phyloP scores from a whole-genome alignment of 2,797 vertebrate species.

The Clarias platycephalus region DNA sequence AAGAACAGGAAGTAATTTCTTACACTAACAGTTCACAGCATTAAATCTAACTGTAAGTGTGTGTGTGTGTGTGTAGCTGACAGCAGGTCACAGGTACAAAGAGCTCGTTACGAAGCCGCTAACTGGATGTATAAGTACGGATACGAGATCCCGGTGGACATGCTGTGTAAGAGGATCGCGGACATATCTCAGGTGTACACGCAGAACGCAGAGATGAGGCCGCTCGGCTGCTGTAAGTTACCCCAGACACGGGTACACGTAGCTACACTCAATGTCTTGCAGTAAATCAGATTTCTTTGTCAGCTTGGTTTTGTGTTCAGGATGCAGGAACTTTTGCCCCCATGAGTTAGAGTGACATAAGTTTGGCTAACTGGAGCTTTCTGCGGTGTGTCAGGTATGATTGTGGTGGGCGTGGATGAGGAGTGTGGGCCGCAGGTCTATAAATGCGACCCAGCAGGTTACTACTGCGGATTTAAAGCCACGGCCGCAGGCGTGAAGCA shows the following conservation, averaged over 20 bases:
- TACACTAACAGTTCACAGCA: not conserved
- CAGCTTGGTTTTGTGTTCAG: not conserved
- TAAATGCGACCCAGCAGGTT: slow-evolving; percentile 96
- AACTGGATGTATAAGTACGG: slow-evolving; percentile 99
- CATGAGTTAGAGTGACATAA: not conserved
- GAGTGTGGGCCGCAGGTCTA: slow-evolving; percentile 92
- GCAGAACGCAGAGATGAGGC: slow-evolving; percentile 98
- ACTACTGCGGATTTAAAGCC: slow-evolving; percentile 98
- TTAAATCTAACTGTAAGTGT: not conserved
- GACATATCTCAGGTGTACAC: slow-evolving; percentile 99
- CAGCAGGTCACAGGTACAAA: slow-evolving; percentile 95
- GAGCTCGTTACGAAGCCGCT: slow-evolving; percentile 93
- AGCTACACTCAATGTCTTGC: not conserved
- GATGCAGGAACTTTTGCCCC: not conserved
- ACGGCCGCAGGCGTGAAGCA: slow-evolving; percentile 97
- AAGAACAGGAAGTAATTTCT: not conserved
- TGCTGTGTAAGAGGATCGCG: slow-evolving; percentile 95
- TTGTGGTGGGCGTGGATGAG: slow-evolving; percentile 92
- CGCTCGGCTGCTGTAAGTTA: slow-evolving; percentile 94
- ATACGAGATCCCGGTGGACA: slow-evolving; percentile 97
- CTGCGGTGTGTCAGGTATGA: slow-evolving; percentile 83
- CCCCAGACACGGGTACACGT: too few relatives aligned
- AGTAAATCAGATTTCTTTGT: not conserved
- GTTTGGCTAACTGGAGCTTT: not conserved
- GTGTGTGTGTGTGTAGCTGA: slow-evolving; percentile 77